Percentiles rank a stretch among this genome's conserved stretches.
Evolutionary conservation across 2,113 vertebrate species (phyloP).

Genomic region (Hemichromis elongatus): DNA sequence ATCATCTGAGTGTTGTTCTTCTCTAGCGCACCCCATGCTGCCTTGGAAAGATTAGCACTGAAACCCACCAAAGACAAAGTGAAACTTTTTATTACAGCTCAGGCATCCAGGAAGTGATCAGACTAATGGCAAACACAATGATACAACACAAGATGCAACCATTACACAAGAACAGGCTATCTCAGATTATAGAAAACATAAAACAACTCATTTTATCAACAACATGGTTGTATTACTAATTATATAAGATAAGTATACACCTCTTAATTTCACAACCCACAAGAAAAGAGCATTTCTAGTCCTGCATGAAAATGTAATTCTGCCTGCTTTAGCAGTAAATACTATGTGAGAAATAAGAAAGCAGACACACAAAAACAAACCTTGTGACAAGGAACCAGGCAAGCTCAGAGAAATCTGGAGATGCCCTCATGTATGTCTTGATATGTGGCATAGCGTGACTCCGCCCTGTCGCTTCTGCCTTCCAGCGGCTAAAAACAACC

Average conservation of each 20-base stretch:
- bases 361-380: constrained; percentile 38
- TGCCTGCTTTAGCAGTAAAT: not conserved
- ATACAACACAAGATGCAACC: not conserved
- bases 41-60: constrained; percentile 96
- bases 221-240: not conserved
- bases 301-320: accelerated
- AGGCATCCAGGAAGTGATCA: not conserved
- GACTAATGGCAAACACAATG: accelerated
- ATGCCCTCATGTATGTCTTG: constrained; percentile 91
- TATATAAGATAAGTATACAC: accelerated
- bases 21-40: constrained; percentile 93
- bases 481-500: constrained; percentile 79
- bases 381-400: constrained; percentile 96
- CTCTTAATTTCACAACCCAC: not conserved
- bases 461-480: constrained; percentile 83
- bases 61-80: not conserved
- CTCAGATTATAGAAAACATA: not conserved
- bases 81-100: not conserved
- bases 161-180: not conserved
- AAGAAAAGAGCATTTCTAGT: accelerated
- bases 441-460: constrained; percentile 95
- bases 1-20: constrained; percentile 91
- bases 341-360: accelerated
- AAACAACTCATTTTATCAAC: not conserved
- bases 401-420: constrained; percentile 84